Evolutionary conservation across 2,888 invertebrate species (phyloP), one percentile per base, ranked within the genome.

Genomic region (Drosophila birchii): DNA sequence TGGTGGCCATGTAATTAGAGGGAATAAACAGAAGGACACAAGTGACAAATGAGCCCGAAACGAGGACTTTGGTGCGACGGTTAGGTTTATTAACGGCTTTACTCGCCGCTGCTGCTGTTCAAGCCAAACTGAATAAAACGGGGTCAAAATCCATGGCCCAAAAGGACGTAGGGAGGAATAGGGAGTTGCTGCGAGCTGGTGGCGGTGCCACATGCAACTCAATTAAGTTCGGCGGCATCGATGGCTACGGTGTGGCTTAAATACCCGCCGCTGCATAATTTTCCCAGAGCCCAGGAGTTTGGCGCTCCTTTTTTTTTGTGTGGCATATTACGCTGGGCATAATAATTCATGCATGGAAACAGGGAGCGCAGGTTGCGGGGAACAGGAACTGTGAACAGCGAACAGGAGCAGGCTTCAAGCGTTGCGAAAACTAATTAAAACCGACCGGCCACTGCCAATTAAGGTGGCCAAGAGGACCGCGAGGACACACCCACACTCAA

Each of bases 361-460:
- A 29, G 55, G 29, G 41, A 32, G 32, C 14, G 23, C 16, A 32
- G 54, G 41, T 14, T 29, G 14, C 12, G 53, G n/a, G 11, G 39
- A 29, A 41, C 39, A 9, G 41, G 39, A 49, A 34, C 45, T 34
- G 20, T 38, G 51, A 51, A 20, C 51, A 51, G 20, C 20, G 36
- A 34, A 64, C 60, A 68, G 75, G 67, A 64, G 75, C 76, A 63
- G 56, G 76, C 86, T 78, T 76, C 76, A 73, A 88, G 77, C 85
- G 81, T 83, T 88, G 86, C 86, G 62, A 86, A 86, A 89, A 89
- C 89, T 86, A 86, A 86, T 86, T 86, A 86, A 86, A 86, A 88
- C 78, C 79, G 82, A 81, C 85, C 82, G 89, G 82, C 78, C 83
- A 75, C 79, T 86, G 80, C 80, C 89, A 86, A 86, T 89, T 86